A percentile compares a stretch with the other conserved stretches of the same genome.
phyloP scores from a whole-genome alignment of 2,113 vertebrate species.

The Sciurus niger region DNA sequence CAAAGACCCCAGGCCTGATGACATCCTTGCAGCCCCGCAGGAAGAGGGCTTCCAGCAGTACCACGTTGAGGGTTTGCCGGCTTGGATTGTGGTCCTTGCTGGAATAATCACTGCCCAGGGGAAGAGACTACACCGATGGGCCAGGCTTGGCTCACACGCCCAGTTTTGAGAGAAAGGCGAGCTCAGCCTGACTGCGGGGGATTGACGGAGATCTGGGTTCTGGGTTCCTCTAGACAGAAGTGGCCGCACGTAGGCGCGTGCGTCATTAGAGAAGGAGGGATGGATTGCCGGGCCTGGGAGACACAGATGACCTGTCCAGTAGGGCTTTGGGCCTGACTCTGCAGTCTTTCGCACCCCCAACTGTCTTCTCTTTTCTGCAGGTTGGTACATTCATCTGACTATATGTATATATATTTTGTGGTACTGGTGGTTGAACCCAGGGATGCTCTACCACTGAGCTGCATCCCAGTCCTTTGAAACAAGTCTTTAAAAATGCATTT shows the following conservation, averaged over 20 bases:
- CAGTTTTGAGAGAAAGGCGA: background rate
- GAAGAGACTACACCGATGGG: background rate
- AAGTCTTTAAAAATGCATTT: too few relatives aligned
- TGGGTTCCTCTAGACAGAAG: background rate
- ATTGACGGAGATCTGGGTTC: background rate
- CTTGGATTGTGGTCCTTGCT: background rate
- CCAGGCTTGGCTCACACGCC: background rate
- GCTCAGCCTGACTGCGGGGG: background rate
- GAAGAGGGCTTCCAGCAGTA: background rate
- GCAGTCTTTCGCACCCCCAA: background rate
- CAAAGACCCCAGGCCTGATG: fast-evolving
- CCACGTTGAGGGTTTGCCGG: background rate
- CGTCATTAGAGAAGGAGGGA: background rate
- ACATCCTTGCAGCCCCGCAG: background rate
- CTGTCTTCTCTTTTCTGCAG: background rate
- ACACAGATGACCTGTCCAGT: background rate
- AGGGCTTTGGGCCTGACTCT: background rate
- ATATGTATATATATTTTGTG: background rate
- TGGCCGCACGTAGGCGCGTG: background rate
- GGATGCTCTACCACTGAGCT: too few relatives aligned
- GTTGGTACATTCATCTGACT: background rate
- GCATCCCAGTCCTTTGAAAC: too few relatives aligned
- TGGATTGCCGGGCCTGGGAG: background rate
- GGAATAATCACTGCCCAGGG: background rate
- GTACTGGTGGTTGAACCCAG: too few relatives aligned